A percentile compares a stretch with the other conserved stretches of the same genome.
These are phyloP conservation scores for Tachyglossus aculeatus DNA, from an alignment of 2,797 vertebrate genomes.

Conservation along the genomic window DNA sequence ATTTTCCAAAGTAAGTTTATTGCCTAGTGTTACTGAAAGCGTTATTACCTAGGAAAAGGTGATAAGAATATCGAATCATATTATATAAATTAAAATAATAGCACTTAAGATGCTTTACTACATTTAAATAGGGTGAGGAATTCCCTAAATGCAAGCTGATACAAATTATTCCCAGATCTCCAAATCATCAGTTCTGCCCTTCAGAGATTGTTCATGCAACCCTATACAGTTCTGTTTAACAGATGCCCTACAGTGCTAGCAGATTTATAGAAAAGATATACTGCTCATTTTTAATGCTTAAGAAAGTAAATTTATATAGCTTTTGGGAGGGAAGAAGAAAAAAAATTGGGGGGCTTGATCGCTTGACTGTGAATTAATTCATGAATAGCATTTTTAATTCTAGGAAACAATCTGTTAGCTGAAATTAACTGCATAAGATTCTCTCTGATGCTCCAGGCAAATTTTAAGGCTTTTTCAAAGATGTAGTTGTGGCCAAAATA, in stretches of 20 bases:
- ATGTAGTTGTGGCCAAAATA: conserved; percentile 39
- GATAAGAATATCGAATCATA: conserved; percentile 59
- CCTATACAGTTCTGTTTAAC: conserved; percentile 66
- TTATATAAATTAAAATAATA: conserved; percentile 50
- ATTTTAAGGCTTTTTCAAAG: conserved; percentile 27
- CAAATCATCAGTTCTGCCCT: conserved; percentile 45
- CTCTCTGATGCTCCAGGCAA: conserved; percentile 1
- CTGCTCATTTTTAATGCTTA: conserved; percentile 70
- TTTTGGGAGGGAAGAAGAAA: conserved; percentile 20
- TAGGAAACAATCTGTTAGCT: conserved; percentile 27
- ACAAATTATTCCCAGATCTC: conserved; percentile 65
- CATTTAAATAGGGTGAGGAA: conserved; percentile 58
- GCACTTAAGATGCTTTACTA: conserved; percentile 53
- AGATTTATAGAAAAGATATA: conserved; percentile 76
- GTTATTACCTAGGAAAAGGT: conserved; percentile 51
- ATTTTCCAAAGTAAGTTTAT: conserved; percentile 42
- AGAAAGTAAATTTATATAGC: conserved; percentile 65
- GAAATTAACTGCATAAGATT: conserved; percentile 8
- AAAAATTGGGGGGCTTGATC: conserved; percentile 53
- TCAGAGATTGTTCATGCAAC: conserved; percentile 47
- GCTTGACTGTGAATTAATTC: conserved; percentile 34
- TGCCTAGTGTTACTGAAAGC: conserved; percentile 56
- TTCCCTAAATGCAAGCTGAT: conserved; percentile 59
- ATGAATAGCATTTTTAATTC: conserved; percentile 8
- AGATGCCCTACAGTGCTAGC: conserved; percentile 69